A percentile compares a stretch with the other conserved stretches of the same genome.
phyloP scores from a whole-genome alignment of 2,888 invertebrate species.

The Limnephilus auricula region DNA sequence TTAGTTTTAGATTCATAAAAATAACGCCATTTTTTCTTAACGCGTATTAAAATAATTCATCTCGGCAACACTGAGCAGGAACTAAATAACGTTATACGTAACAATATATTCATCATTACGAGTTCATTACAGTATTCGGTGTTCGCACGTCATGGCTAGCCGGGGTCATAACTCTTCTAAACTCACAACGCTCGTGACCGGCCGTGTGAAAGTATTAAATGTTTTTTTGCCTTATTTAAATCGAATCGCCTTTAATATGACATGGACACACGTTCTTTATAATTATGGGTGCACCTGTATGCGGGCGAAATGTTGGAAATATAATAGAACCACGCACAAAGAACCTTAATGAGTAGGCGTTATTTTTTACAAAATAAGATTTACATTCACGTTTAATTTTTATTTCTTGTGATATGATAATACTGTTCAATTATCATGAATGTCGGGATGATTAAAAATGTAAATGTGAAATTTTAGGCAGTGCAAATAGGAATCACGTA shows the following conservation, averaged over 20 bases:
- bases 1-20: neutral
- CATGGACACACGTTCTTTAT: neutral
- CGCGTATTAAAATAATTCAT: neutral
- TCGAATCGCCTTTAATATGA: neutral
- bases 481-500: neutral
- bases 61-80: neutral
- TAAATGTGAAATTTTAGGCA: neutral
- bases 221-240: conserved; percentile 2
- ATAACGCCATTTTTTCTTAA: neutral
- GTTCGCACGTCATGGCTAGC: neutral
- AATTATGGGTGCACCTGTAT: conserved; percentile 15
- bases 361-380: neutral
- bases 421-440: neutral
- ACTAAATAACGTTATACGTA: neutral
- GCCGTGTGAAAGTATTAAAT: neutral
- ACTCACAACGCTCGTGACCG: neutral
- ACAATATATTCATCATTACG: neutral
- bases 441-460: neutral
- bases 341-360: neutral
- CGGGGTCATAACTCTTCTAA: neutral
- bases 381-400: neutral
- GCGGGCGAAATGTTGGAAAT: neutral
- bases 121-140: neutral
- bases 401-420: neutral
- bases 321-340: conserved; percentile 5